Conservation (phyloP, 2,797 vertebrate species). For the Antennarius maculatus region DNA sequence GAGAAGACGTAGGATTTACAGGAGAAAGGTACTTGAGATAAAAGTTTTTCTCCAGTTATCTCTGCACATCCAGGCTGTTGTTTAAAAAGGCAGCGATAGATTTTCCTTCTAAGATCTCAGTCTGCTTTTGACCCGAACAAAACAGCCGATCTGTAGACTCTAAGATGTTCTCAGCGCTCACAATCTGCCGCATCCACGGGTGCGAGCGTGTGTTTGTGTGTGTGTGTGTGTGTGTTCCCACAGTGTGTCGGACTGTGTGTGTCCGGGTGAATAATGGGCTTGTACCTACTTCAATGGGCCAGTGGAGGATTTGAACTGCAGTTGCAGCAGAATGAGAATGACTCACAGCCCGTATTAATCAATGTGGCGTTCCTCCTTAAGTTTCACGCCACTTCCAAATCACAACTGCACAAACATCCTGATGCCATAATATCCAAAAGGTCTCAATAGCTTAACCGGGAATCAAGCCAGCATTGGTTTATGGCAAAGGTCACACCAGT, state of each 20-base stretch:
- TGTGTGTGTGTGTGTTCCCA: constrained; percentile 22
- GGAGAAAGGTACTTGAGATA: constrained; percentile 15
- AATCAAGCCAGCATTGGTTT: constrained; percentile 39
- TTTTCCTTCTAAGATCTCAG: constrained; percentile 25
- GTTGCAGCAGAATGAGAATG: constrained; percentile 66
- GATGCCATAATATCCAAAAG: constrained; percentile 27
- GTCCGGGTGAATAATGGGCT: constrained; percentile 62
- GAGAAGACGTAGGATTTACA: constrained; percentile 2
- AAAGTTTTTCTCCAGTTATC: constrained; percentile 29
- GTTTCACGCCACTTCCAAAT: constrained; percentile 31
- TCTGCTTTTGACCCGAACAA: constrained; percentile 25
- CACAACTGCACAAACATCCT: constrained; percentile 25
- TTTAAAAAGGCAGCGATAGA: constrained; percentile 27
- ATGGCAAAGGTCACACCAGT: constrained; percentile 18
- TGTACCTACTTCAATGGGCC: constrained; percentile 52
- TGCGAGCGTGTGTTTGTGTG: constrained; percentile 3
- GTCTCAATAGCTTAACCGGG: constrained; percentile 23
- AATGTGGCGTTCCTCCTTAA: constrained; percentile 46
- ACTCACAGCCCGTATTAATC: constrained; percentile 63
- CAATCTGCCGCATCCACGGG: constrained; percentile 1
- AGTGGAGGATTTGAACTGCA: constrained; percentile 60
- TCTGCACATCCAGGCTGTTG: constrained; percentile 4
- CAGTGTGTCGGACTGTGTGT: constrained; percentile 14
- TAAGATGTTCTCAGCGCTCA: constrained; percentile 17
- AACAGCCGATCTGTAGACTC: constrained; percentile 51